Conservation (phyloP, 2,113 vertebrate species). For the Dasyornis broadbenti region DNA sequence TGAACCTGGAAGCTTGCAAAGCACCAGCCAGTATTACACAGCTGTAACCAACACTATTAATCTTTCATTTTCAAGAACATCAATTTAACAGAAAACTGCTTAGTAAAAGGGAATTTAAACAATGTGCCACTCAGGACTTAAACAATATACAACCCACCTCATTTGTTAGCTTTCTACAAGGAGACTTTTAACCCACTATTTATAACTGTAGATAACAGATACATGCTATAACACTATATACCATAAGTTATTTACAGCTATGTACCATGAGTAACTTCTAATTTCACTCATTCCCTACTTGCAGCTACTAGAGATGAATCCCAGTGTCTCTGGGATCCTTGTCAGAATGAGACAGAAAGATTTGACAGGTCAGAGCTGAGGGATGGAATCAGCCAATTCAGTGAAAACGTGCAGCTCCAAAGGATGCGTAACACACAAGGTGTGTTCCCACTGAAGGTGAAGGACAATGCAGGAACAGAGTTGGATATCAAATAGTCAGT, state of each 20-base stretch:
- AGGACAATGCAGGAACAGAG: neutral
- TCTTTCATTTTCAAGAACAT: neutral
- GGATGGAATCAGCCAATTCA: neutral
- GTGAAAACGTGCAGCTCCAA: neutral
- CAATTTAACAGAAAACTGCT: neutral
- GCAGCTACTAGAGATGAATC: neutral
- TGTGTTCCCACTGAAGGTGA: neutral
- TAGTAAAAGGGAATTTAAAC: neutral
- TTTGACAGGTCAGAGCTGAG: accelerated
- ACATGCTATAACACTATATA: neutral
- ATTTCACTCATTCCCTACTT: neutral
- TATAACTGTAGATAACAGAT: neutral
- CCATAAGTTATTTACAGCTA: neutral
- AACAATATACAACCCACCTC: neutral
- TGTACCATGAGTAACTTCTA: neutral
- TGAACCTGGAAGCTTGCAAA: neutral
- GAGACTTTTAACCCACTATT: neutral
- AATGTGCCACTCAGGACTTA: neutral
- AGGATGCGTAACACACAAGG: neutral
- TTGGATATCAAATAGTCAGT: neutral
- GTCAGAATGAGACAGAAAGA: neutral
- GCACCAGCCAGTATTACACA: neutral
- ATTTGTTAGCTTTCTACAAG: neutral
- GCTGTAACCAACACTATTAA: neutral
- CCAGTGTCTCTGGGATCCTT: accelerated